Evolutionary conservation across 1,140 invertebrate genomes (phyloP), one percentile per base, ranked within the genome.

Genomic region (Sinella curviseta): DNA sequence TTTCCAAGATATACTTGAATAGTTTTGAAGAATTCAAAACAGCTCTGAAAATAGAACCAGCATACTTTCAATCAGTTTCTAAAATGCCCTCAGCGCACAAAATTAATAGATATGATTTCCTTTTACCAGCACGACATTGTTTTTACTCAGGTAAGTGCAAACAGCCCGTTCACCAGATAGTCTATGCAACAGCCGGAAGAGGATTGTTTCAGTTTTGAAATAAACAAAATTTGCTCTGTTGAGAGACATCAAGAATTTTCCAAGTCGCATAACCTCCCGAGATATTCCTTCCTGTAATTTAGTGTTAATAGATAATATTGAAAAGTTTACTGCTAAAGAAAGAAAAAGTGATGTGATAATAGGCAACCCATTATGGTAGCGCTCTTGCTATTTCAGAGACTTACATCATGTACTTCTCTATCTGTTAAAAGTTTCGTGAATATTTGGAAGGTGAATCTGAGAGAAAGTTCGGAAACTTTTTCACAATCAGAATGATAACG

Each of bases 361-460:
- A n/a, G n/a, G n/a, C n/a, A n/a, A n/a, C n/a, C n/a, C n/a, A n/a
- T n/a, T n/a, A n/a, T n/a, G n/a, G n/a, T n/a, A n/a, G n/a, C n/a
- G n/a, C n/a, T n/a, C n/a, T n/a, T n/a, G n/a, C n/a, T n/a, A 60
- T 60, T 60, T 8, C 39, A 65, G 4, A 17, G 57, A 16, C 65
- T 70, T 70, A 70, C 65, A 33, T 70, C 65, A 8, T 33, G 8
- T 26, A 60, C 24, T 70, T 70, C 65, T 4, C 31, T n/a, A 30
- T 8, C 31, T 70, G 65, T 24, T 8, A 70, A 33, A 30, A 70
- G 65, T 24, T 70, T 70, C 65, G 31, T 1, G 31, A 31, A 70
- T 30, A 70, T 70, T 70, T 70, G 28, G 31, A 70, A 70, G 65
- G 31, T 70, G 31, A 70, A 70, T 30, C 57, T 4, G 3, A 65